Evolutionary conservation across 2,888 invertebrate species (phyloP), one percentile per base, ranked within the genome.

Genomic region (Lysandra bellargus): DNA sequence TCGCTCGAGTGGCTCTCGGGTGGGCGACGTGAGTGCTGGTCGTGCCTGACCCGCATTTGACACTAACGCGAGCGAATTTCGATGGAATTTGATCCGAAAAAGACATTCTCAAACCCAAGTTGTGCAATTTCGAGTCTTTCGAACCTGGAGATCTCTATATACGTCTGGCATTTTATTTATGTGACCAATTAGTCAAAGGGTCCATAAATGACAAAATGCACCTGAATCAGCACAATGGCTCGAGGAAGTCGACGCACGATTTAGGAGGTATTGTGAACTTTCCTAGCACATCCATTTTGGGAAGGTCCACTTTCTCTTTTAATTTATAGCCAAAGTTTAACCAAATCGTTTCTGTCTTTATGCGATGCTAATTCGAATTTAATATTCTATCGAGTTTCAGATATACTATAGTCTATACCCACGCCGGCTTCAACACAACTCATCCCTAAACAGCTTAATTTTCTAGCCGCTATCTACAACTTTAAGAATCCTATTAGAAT

Each of bases 281-380:
- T 76, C 76, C 76, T 76, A 76, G 57, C 76, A 33, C 30, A 57
- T 57, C 76, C 57, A 76, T 76, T 76, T 76, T 76, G 53, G 76
- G 57, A 33, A 33, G 12, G 33, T 23, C 53, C 49, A 57, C 76
- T 76, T 76, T 76, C 57, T 17, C 57, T 57, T 76, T 53, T 76
- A 57, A 76, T 76, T 76, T 76, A 76, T 76, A 53, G 76, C 17
- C 30, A 57, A 57, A 44, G 49, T 30, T 75, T 75, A 69, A 37
- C 33, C 33, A 5, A 69, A 33, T 69, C 69, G 69, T 69, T 69
- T 69, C 69, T 37, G 14, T 69, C 69, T 69, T 33, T 33, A 23
- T 7, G 64, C 30, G 23, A 64, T 64, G 64, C 64, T 64, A 64
- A 69, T 69, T 69, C 4, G 33, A 69, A 37, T 69, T 33, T 69